Evolutionary conservation across 2,888 invertebrate species (phyloP), one percentile per base, ranked within the genome.

Genomic region (Himalopsyche anomala): DNA sequence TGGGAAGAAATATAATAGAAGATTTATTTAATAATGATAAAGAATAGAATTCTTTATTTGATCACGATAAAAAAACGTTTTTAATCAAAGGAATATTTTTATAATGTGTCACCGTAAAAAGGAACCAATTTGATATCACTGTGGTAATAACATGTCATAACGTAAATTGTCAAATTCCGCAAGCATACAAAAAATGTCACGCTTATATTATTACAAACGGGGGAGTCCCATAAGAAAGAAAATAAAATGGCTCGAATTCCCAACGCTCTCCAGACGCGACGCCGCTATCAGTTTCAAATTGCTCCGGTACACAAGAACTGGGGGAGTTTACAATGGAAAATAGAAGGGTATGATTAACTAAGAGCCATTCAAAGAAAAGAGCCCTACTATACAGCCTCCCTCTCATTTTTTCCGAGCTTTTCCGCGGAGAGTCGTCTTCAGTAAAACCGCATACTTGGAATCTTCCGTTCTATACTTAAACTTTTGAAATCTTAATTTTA

Each of bases 291-390:
- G 86, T 85, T 85, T 82, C 82, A 80, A 81, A 85, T 85, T 82
- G 84, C 81, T 55, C 55, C 82, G 51, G 38, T 45, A 38, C 55
- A 40, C 56, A 62, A 83, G 69, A 55, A 40, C 55, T 42, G 62
- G 62, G 62, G 19, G 28, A 51, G 86, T 84, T 81, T 69, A 81
- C 81, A 84, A 84, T 83, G 86, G 84, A 86, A 62, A 86, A 84
- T 86, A 81, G 86, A 84, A 86, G 86, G 84, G 86, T 84, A 84
- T 84, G 84, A 86, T 86, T 86, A 86, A 86, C 86, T 86, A 84
- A 86, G 86, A 80, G 84, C 84, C 81, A 84, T 86, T 86, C 86
- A 86, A 84, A 81, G 86, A 81, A 84, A 51, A 84, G 84, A 84
- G 80, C 80, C 80, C 15, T 80, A 17, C 80, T 40, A 42, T 80